Percentiles rank a stretch among this genome's conserved stretches.
Evolutionary conservation across 2,888 invertebrate genomes (phyloP).

Genomic region (Candidula unifasciata): DNA sequence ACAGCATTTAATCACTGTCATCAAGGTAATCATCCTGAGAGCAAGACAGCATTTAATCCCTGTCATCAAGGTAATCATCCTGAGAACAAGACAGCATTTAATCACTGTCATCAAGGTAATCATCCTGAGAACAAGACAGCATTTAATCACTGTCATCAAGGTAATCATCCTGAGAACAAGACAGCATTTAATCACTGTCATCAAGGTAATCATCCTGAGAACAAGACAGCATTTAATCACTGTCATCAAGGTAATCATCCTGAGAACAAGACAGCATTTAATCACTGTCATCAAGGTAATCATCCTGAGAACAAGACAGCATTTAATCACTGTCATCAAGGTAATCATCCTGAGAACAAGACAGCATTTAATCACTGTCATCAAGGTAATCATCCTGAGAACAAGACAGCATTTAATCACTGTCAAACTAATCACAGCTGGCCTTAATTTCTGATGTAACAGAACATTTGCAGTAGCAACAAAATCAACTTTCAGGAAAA

Average conservation of each 20-base stretch:
- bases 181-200: too few relatives aligned
- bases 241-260: slow-evolving; percentile 94
- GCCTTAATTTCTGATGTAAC: too few relatives aligned
- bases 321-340: slow-evolving; percentile 83
- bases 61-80: slow-evolving; percentile 94
- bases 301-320: background rate
- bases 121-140: background rate
- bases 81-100: slow-evolving; percentile 59
- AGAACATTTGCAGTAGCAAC: too few relatives aligned
- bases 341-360: slow-evolving; percentile 84
- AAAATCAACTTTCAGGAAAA: too few relatives aligned
- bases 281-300: too few relatives aligned
- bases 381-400: too few relatives aligned
- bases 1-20: too few relatives aligned
- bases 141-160: slow-evolving; percentile 83
- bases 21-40: too few relatives aligned
- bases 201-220: too few relatives aligned
- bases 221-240: background rate
- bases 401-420: background rate
- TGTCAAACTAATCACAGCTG: background rate
- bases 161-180: slow-evolving; percentile 84
- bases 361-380: too few relatives aligned
- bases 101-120: too few relatives aligned
- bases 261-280: slow-evolving; percentile 59
- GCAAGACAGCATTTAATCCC: background rate